Evolutionary conservation across 1,140 invertebrate genomes (phyloP).

Genomic region (Drosophila watanabei): DNA sequence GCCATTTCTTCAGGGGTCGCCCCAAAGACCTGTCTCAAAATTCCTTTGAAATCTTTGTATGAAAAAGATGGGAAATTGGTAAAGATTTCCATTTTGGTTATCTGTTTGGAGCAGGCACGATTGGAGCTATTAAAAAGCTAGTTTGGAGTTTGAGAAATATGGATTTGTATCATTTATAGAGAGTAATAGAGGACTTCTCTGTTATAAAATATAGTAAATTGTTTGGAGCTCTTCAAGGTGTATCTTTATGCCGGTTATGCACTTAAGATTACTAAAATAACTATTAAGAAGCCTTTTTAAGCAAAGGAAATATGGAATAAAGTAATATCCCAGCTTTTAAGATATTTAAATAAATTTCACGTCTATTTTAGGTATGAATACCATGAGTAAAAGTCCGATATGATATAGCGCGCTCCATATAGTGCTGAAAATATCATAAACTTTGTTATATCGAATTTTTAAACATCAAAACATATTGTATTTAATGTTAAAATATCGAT

Average conservation of each 20-base stretch:
- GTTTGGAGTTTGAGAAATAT: background rate
- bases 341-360: background rate
- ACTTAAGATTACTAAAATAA: background rate
- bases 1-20: constrained; percentile 22
- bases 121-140: background rate
- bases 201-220: background rate
- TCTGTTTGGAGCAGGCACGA: background rate
- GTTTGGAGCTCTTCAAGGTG: background rate
- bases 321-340: background rate
- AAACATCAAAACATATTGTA: no score
- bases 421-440: background rate
- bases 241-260: background rate
- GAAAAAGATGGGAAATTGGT: background rate
- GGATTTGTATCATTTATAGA: background rate
- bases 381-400: background rate
- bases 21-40: constrained; percentile 1
- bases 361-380: background rate
- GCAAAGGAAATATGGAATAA: background rate
- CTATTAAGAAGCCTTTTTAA: background rate
- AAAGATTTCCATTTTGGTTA: constrained; percentile 3
- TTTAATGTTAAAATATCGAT: background rate
- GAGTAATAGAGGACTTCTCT: background rate
- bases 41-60: background rate
- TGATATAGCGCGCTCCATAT: no score
- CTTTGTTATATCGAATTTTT: background rate